These are phyloP conservation scores for Lycia hirtaria DNA, from an alignment of 2,888 invertebrate genomes.

Conservation along the genomic window DNA sequence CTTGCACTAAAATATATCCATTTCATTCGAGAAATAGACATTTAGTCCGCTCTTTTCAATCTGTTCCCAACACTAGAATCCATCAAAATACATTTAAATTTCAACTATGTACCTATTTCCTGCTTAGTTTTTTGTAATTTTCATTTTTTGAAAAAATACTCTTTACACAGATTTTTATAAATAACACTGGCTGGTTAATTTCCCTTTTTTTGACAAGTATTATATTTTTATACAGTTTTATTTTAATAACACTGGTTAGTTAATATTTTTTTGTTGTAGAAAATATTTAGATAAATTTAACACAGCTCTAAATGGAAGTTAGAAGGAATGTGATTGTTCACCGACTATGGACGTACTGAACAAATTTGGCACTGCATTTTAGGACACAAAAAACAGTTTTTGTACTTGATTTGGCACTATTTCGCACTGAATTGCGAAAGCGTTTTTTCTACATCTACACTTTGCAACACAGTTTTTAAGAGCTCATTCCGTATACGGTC, in stretches of 20 bases:
- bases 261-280: not conserved
- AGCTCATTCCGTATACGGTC: constrained; percentile 31
- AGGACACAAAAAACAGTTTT: constrained; percentile 51
- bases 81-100: constrained; percentile 1
- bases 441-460: constrained; percentile 19
- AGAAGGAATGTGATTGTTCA: constrained; percentile 23
- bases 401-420: constrained; percentile 57
- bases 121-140: no score
- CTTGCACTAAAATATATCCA: constrained; percentile 36
- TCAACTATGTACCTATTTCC: not conserved
- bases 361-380: constrained; percentile 60
- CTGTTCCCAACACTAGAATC: not conserved
- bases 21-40: constrained; percentile 60
- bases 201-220: no score
- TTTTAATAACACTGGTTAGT: constrained; percentile 10
- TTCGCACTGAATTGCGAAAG: constrained; percentile 54
- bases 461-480: constrained; percentile 37
- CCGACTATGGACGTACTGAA: constrained; percentile 21
- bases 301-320: constrained; percentile 25
- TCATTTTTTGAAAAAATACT: not conserved
- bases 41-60: constrained; percentile 45
- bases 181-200: constrained; percentile 12
- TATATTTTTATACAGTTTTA: not conserved
- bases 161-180: not conserved
- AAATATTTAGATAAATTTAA: constrained; percentile 7